phyloP scores from a whole-genome alignment of 2,113 vertebrate species.

The Sclerurus mexicanus region DNA sequence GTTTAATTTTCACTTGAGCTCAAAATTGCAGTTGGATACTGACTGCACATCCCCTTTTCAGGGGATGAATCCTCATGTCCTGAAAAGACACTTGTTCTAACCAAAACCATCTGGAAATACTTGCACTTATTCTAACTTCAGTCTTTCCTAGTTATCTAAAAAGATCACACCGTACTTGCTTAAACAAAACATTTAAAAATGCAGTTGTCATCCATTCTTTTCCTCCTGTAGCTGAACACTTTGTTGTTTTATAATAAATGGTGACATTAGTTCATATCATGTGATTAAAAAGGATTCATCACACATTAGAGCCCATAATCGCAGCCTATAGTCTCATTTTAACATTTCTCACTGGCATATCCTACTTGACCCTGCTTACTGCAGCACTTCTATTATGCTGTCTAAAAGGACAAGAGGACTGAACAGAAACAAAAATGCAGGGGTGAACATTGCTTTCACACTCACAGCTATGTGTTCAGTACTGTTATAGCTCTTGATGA shows the following conservation, averaged over 20 bases:
- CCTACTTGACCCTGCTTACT: constrained; percentile 91
- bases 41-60: neutral
- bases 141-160: constrained; percentile 61
- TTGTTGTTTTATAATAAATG: constrained; percentile 89
- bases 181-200: constrained; percentile 80
- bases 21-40: neutral
- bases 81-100: neutral
- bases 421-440: constrained; percentile 87
- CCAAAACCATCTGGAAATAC: neutral
- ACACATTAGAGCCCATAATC: constrained; percentile 85
- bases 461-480: constrained; percentile 63
- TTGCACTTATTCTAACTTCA: constrained; percentile 52
- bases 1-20: neutral
- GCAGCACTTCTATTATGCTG: constrained; percentile 88
- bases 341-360: constrained; percentile 77
- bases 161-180: constrained; percentile 57
- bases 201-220: constrained; percentile 87
- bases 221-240: constrained; percentile 72
- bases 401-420: constrained; percentile 85
- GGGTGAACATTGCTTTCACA: constrained; percentile 88
- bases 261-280: constrained; percentile 89
- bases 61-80: neutral
- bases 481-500: constrained; percentile 73
- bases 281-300: constrained; percentile 87
- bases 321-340: constrained; percentile 83